Evolutionary conservation across 2,888 invertebrate genomes (phyloP).

Genomic region (Epiblema foenella): DNA sequence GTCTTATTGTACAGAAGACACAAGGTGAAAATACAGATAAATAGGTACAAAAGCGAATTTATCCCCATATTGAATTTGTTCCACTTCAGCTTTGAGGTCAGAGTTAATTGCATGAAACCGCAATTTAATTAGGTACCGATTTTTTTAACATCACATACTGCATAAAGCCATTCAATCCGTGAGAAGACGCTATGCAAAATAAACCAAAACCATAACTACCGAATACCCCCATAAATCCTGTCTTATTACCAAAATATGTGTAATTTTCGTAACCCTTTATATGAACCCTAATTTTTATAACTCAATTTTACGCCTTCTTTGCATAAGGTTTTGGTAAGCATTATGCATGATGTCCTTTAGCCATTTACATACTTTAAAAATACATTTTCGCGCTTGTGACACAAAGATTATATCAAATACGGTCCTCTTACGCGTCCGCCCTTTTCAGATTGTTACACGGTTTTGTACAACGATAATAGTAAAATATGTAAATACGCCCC

Average conservation of each 20-base stretch:
- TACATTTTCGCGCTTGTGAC: conserved; percentile 15
- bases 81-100: no score
- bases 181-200: conserved; percentile 42
- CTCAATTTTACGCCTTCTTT: conserved; percentile 38
- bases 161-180: conserved; percentile 23
- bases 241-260: conserved; percentile 37
- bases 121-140: neutral
- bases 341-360: conserved; percentile 2
- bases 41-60: no score
- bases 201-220: conserved; percentile 40
- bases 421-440: neutral
- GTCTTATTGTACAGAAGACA: no score
- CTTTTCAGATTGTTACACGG: no score
- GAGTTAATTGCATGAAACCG: no score
- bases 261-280: conserved; percentile 37
- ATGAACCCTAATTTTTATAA: conserved; percentile 37
- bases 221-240: conserved; percentile 38
- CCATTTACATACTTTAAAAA: conserved; percentile 12
- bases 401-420: conserved; percentile 2
- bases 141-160: neutral
- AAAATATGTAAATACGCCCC: no score
- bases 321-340: conserved; percentile 27
- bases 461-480: no score
- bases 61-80: no score
- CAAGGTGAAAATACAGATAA: no score